These are phyloP conservation scores for Sinohyriopsis cumingii DNA, from an alignment of 2,888 invertebrate genomes.

Conservation along the genomic window DNA sequence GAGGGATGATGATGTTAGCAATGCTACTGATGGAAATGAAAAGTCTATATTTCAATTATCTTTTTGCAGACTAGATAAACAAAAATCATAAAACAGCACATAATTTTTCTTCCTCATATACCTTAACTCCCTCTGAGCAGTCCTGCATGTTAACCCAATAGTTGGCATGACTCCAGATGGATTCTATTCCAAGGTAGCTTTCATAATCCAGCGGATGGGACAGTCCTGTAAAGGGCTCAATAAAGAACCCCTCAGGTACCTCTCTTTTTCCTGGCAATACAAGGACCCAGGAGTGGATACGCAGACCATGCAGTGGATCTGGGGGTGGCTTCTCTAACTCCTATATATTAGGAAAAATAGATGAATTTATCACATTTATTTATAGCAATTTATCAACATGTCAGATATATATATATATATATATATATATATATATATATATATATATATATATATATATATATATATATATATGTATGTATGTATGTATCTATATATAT, in stretches of 20 bases:
- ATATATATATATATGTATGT: too few relatives aligned
- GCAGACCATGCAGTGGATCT: constrained; percentile 70
- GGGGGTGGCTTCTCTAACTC: constrained; percentile 69
- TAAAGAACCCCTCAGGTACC: constrained; percentile 81
- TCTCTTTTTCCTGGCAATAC: constrained; percentile 79
- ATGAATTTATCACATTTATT: neutral
- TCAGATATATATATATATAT: too few relatives aligned
- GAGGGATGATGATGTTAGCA: too few relatives aligned
- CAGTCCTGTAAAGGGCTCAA: constrained; percentile 88
- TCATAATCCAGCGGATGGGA: constrained; percentile 75
- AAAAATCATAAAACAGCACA: too few relatives aligned
- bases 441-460: too few relatives aligned
- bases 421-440: too few relatives aligned
- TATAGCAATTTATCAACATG: neutral
- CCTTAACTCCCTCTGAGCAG: constrained; percentile 70
- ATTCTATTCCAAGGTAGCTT: constrained; percentile 85
- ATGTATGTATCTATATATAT: too few relatives aligned
- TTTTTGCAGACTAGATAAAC: too few relatives aligned
- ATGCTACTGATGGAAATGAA: too few relatives aligned
- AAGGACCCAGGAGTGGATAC: constrained; percentile 88
- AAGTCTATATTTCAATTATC: too few relatives aligned
- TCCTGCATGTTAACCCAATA: constrained; percentile 75
- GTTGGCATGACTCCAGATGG: constrained; percentile 89
- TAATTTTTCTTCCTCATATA: constrained; percentile 18
- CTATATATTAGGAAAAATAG: constrained; percentile 27